Evolutionary conservation across 2,888 invertebrate species (phyloP), one percentile per base, ranked within the genome.

Genomic region (Drosophila buzzatii): DNA sequence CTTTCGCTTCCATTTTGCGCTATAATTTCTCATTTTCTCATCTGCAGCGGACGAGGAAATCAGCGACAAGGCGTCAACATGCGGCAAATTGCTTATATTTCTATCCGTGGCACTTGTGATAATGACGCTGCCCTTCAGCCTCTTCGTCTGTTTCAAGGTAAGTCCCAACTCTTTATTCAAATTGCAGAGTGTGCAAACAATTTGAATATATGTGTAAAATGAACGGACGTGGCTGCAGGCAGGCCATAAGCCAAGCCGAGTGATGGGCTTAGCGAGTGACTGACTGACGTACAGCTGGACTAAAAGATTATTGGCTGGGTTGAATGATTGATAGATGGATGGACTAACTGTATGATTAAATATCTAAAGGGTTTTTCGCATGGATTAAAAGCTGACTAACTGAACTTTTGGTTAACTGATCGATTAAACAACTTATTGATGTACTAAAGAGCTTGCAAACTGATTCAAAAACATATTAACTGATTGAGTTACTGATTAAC

Each of bases 111-210:
- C 96, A 5, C 91, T 98, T 41, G 97, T 98, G 41, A 92, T 96
- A 23, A 81, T 97, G 42, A 98, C 98, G 1, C 96, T 98, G 95
- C 98, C 98, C 0, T 97, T 99, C 90, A 98, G 98, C 0, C 94
- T 99, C 7, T 96, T 98, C 92, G 95, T 98, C 66, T 98, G 98
- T 92, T 97, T 98, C 92, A 98, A 98, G 96, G 98, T 98, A 94
- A 94, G 94, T 20, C 8, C 8, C 51, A 37, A 39, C 37, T 45
- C 39, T 27, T 27, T n/a, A 55, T 41, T 27, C 33, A 44, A 6
- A 16, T 14, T 44, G 39, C 27, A 23, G 23, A 41, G 12, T 14
- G 23, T 7, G 18, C 7, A 18, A 18, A 41, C 8, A 31, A 33
- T 33, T 20, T 23, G 20, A 33, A 44, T 57, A 16, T 16, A 20